These are phyloP conservation scores for Trissolcus brochymenae DNA, from an alignment of 2,888 invertebrate species.

Conservation along the genomic window DNA sequence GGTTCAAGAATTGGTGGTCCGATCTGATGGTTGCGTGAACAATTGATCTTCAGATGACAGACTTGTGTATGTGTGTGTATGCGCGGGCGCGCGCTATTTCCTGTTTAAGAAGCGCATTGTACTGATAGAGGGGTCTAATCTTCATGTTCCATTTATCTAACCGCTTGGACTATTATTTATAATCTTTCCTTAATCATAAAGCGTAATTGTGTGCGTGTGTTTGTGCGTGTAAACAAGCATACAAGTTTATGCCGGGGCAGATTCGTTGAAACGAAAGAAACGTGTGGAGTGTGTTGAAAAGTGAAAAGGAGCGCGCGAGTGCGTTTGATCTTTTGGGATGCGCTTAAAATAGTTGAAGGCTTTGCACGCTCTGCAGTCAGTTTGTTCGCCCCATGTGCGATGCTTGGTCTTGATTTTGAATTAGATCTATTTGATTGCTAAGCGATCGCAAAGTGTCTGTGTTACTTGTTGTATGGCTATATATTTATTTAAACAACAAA, in stretches of 20 bases:
- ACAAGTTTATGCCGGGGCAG: too few relatives aligned
- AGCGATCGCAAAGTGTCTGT: background rate
- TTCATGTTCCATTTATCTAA: conserved; percentile 47
- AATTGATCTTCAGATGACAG: conserved; percentile 51
- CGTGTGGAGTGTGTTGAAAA: background rate
- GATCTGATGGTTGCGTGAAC: conserved; percentile 45
- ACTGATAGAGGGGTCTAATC: conserved; percentile 59
- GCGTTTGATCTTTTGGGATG: conserved; percentile 32
- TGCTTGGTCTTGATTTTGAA: background rate
- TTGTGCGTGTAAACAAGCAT: too few relatives aligned
- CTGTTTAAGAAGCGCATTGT: conserved; percentile 61
- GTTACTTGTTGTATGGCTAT: conserved; percentile 7
- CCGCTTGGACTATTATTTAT: conserved; percentile 38
- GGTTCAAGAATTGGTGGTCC: conserved; percentile 26
- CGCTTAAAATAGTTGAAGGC: conserved; percentile 22
- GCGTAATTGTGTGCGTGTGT: too few relatives aligned
- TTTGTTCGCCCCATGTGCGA: conserved; percentile 1
- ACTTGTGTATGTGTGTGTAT: background rate
- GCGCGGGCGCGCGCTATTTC: conserved; percentile 45
- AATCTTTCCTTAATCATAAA: conserved; percentile 45
- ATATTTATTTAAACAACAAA: too few relatives aligned
- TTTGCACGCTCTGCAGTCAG: conserved; percentile 4
- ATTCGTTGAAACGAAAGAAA: too few relatives aligned
- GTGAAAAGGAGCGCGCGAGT: conserved; percentile 11
- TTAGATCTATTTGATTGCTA: too few relatives aligned